Evolutionary conservation across 1,140 invertebrate genomes (phyloP), one percentile per base, ranked within the genome.

Genomic region (Drosophila virilis): DNA sequence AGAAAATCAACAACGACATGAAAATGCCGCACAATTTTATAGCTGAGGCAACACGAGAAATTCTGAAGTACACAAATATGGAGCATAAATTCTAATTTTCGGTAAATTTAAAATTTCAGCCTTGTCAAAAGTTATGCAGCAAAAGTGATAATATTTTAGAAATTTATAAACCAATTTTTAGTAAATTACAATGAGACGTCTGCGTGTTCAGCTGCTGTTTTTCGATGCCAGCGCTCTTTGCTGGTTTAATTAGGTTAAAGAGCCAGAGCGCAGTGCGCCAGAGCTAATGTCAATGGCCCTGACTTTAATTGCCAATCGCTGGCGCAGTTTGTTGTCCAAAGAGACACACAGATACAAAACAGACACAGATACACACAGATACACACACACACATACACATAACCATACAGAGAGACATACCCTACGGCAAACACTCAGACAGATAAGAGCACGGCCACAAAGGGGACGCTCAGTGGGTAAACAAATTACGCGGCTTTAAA

Each of bases 211-310:
- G 57, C 67, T 55, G 77, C 57, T 64, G 46, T 22, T 40, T 52
- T 51, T 48, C 45, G 51, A 28, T 59, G 51, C 54, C 37, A 32
- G 58, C 52, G 51, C 64, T 51, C 54, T 68, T 77, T 77, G 65
- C 66, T 64, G 82, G 67, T 78, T 88, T 90, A 90, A 90, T 90
- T 90, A 83, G 86, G 82, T 86, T 90, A 90, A 83, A 90, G 80
- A 82, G 78, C 35, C 60, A 8, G 10, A 5, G 40, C 15, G 38
- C 42, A 9, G 46, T 45, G 46, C 15, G 42, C 38, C 54, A 42
- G 40, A 60, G 58, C 76, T 70, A 54, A 75, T 80, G 78, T 83
- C 80, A 83, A 84, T 69, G 62, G 67, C 67, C 79, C 40, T 69
- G 68, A 77, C 80, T 70, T 75, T 75, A 75, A 71, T 71, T 69